Evolutionary conservation across 2,113 vertebrate genomes (phyloP), one percentile per base, ranked within the genome.

Genomic region (Anoura caudifer): DNA sequence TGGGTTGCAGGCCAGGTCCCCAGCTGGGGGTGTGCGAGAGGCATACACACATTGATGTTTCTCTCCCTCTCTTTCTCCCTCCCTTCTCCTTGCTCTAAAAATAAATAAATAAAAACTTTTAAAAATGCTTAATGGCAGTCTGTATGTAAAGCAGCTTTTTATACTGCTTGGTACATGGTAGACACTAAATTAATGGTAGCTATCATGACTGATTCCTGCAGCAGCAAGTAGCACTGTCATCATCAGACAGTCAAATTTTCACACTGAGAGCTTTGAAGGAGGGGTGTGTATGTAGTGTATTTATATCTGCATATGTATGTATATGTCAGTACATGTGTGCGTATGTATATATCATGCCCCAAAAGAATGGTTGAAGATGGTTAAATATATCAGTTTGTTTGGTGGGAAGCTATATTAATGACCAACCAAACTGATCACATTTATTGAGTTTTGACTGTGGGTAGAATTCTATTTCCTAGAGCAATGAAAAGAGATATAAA

Each of bases 351-450:
- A 9, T 77, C 38, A 47, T 28, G 43, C 3, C 31, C 38, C 63
- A 41, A 84, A 95, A 87, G 43, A 87, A 81, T 77, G 38, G 19
- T 41, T 77, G 31, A 59, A 95, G 90, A 87, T 88, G 38, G 13
- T 93, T 88, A 91, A 94, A 63, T 87, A 33, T 14, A 50, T 41
- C 19, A 10, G 17, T 67, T 85, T 95, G 81, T 17, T 79, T 80
- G 50, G 36, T 70, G 41, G 61, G 59, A 91, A 41, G 50, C 20
- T 94, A 15, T n/a, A 12, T 83, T 86, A 59, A 90, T 41, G 63
- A 89, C 8, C 67, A 90, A 79, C 41, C 75, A 19, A 82, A 50
- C 24, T 56, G 50, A 67, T 84, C 43, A 54, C 50, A 56, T 86
- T 52, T 81, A 45, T 72, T 84, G 65, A 59, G 38, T 38, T 96